Conservation (phyloP, 1,140 invertebrate genomes). For the Procambarus virginalis region DNA sequence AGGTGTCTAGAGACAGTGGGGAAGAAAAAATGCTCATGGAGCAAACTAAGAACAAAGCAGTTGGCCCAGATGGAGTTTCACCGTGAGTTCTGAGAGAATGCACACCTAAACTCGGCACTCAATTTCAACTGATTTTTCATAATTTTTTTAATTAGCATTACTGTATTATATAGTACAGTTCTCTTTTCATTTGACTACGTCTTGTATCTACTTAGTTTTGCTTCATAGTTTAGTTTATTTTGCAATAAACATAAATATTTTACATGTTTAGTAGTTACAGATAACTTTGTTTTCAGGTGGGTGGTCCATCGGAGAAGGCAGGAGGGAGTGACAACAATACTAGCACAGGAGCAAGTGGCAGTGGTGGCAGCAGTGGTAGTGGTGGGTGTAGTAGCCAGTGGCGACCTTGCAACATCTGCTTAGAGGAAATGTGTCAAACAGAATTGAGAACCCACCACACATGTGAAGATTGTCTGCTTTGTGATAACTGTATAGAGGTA, state of each 20-base stretch:
- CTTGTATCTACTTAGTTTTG: neutral
- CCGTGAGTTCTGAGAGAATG: too few relatives aligned
- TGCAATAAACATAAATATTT: neutral
- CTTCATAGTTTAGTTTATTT: neutral
- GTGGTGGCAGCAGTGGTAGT: constrained; percentile 9
- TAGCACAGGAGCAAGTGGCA: constrained; percentile 24
- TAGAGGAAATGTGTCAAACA: constrained; percentile 70
- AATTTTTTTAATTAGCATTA: too few relatives aligned
- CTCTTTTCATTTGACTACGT: too few relatives aligned
- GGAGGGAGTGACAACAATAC: neutral
- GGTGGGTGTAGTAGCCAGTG: constrained; percentile 46
- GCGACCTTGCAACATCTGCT: constrained; percentile 68
- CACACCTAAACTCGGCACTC: too few relatives aligned
- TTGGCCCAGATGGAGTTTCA: too few relatives aligned
- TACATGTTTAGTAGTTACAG: neutral
- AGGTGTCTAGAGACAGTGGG: too few relatives aligned
- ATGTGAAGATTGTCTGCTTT: constrained; percentile 69
- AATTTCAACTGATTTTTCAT: too few relatives aligned
- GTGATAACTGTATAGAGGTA: constrained; percentile 69
- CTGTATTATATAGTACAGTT: too few relatives aligned
- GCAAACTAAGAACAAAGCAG: too few relatives aligned
- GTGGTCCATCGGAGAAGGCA: constrained; percentile 4
- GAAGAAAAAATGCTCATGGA: too few relatives aligned
- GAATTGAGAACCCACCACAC: constrained; percentile 68
- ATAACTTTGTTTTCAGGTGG: constrained; percentile 10